Evolutionary conservation across 2,888 invertebrate genomes (phyloP).

Genomic region (Craniophora ligustri): DNA sequence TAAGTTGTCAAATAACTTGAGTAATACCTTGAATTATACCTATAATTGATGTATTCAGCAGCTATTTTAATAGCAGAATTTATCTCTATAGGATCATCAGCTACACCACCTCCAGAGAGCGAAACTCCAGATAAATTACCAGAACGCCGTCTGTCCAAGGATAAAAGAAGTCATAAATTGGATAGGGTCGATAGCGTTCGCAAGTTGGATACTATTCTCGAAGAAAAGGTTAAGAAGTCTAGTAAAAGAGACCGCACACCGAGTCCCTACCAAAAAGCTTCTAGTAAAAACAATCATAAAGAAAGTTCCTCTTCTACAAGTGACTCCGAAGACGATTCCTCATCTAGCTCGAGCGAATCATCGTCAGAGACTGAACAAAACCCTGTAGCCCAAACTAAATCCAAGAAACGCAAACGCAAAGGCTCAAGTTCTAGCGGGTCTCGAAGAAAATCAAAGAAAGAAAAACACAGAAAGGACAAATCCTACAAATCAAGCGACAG

Average conservation of each 20-base stretch:
- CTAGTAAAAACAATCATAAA: constrained; percentile 71
- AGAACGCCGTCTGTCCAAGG: constrained; percentile 73
- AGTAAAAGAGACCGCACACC: constrained; percentile 73
- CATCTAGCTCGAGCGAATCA: constrained; percentile 67
- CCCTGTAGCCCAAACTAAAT: constrained; percentile 61
- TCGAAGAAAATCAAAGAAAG: constrained; percentile 70
- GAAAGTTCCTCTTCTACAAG: constrained; percentile 78
- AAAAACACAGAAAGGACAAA: constrained; percentile 71
- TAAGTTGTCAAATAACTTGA: too few species aligned
- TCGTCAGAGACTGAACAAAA: constrained; percentile 71
- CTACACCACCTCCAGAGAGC: constrained; percentile 74
- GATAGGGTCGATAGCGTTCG: constrained; percentile 73
- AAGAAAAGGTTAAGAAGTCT: constrained; percentile 74
- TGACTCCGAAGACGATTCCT: constrained; percentile 77
- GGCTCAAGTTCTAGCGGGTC: constrained; percentile 74
- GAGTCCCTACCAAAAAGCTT: constrained; percentile 66
- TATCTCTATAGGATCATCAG: constrained; percentile 72
- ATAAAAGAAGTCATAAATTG: constrained; percentile 74
- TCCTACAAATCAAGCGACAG: constrained; percentile 67
- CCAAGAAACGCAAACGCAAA: constrained; percentile 78
- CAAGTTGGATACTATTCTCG: constrained; percentile 73
- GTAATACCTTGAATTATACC: too few species aligned
- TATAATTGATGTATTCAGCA: too few species aligned
- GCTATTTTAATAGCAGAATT: too few species aligned
- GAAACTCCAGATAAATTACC: constrained; percentile 78